Evolutionary conservation across 2,888 invertebrate genomes (phyloP).

Genomic region (Caenorhabditis auriculariae): DNA sequence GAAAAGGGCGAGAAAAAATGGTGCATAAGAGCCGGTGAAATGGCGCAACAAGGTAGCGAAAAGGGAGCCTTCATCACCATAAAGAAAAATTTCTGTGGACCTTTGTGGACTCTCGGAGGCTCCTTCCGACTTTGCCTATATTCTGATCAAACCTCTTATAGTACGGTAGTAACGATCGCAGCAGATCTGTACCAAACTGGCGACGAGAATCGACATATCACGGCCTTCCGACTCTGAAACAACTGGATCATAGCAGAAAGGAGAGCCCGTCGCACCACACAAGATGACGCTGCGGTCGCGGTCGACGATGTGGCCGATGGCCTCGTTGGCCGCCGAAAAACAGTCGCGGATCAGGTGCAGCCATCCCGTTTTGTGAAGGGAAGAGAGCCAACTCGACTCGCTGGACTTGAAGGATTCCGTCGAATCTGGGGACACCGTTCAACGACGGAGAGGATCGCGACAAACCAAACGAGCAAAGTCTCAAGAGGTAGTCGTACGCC

Average conservation of each 20-base stretch:
- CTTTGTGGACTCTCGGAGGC: neutral
- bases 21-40: too few species aligned
- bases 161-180: slow-evolving; percentile 70
- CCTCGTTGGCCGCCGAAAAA: slow-evolving; percentile 18
- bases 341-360: slow-evolving; percentile 72
- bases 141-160: slow-evolving; percentile 9
- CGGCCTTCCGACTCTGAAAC: slow-evolving; percentile 72
- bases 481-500: slow-evolving; percentile 22
- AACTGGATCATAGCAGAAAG: neutral
- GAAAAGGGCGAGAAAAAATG: too few species aligned
- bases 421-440: neutral
- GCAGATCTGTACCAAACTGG: slow-evolving; percentile 82
- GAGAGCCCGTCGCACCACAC: slow-evolving; percentile 6
- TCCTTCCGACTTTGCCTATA: neutral
- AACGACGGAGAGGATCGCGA: neutral
- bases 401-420: slow-evolving; percentile 60
- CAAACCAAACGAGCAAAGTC: slow-evolving; percentile 34
- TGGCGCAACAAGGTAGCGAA: too few species aligned
- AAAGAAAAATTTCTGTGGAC: neutral
- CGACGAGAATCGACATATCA: slow-evolving; percentile 80
- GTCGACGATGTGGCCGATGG: slow-evolving; percentile 29
- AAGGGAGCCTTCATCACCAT: too few species aligned
- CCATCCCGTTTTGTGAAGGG: slow-evolving; percentile 75
- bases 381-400: slow-evolving; percentile 68
- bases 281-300: slow-evolving; percentile 32